Conservation (phyloP, 2,888 invertebrate species). For the Chalcosyrphus nemorum region DNA sequence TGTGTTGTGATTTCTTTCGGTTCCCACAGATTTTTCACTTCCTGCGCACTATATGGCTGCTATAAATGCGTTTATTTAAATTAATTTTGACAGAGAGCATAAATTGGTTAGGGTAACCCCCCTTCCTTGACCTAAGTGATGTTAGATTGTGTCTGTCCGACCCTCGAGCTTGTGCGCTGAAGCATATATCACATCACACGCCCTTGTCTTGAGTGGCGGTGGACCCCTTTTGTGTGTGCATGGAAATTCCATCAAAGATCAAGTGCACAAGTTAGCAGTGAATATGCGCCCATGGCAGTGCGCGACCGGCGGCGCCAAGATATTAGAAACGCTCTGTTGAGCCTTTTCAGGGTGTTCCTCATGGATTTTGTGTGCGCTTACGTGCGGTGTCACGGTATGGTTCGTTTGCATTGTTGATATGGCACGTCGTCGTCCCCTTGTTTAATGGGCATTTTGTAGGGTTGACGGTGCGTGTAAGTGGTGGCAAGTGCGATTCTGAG, state of each 20-base stretch:
- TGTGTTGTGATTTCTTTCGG: conserved; percentile 13
- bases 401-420: conserved; percentile 66
- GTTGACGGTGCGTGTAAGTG: conserved; percentile 70
- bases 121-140: conserved; percentile 40
- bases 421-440: conserved; percentile 65
- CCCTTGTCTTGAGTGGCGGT: conserved; percentile 29
- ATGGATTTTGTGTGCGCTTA: conserved; percentile 64
- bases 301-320: conserved; percentile 69
- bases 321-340: conserved; percentile 70
- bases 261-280: too few relatives aligned
- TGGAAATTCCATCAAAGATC: conserved; percentile 36
- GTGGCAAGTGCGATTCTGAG: conserved; percentile 49
- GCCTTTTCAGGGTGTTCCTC: conserved; percentile 32
- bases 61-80: conserved; percentile 55
- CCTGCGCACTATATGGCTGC: conserved; percentile 19
- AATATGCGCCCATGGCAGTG: too few relatives aligned
- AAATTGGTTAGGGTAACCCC: conserved; percentile 37
- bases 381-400: conserved; percentile 63
- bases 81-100: conserved; percentile 60
- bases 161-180: conserved; percentile 46
- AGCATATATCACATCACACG: conserved; percentile 71
- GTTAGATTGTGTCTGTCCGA: conserved; percentile 13
- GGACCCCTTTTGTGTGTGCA: conserved; percentile 30
- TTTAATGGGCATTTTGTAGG: conserved; percentile 39
- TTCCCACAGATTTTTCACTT: conserved; percentile 57